Evolutionary conservation across 2,113 vertebrate species (phyloP).

Genomic region (Salvelinus fontinalis): DNA sequence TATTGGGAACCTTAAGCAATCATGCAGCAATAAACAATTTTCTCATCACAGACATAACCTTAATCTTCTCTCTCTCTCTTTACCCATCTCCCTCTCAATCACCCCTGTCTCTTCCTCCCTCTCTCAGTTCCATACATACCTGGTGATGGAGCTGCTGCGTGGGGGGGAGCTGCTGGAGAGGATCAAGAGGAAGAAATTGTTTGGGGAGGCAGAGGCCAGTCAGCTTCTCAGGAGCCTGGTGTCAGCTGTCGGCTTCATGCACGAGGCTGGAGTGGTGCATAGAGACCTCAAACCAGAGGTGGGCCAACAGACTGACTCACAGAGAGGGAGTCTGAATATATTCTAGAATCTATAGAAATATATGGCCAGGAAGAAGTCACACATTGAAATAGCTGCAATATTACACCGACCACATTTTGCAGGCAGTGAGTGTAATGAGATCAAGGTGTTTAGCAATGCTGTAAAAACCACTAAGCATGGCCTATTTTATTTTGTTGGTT

Average conservation of each 20-base stretch:
- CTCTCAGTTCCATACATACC: slow-evolving; percentile 84
- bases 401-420: too few relatives aligned
- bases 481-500: too few relatives aligned
- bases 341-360: too few relatives aligned
- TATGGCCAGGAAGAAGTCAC: too few relatives aligned
- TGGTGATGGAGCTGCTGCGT: slow-evolving; percentile 87
- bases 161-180: slow-evolving; percentile 88
- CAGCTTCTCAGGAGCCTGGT: slow-evolving; percentile 86
- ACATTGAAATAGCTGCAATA: too few relatives aligned
- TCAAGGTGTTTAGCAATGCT: too few relatives aligned
- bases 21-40: background rate
- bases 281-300: slow-evolving; percentile 93
- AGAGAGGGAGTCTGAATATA: too few relatives aligned
- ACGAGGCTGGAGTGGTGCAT: slow-evolving; percentile 89
- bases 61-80: background rate
- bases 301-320: slow-evolving; percentile 5
- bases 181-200: slow-evolving; percentile 86
- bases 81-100: background rate
- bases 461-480: too few relatives aligned
- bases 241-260: slow-evolving; percentile 90
- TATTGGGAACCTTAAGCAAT: slow-evolving; percentile 2
- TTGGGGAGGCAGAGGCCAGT: slow-evolving; percentile 89
- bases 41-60: background rate
- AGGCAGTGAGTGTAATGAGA: too few relatives aligned
- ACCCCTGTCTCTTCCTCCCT: background rate